phyloP scores from a whole-genome alignment of 2,888 invertebrate species.

The Melanargia galathea region DNA sequence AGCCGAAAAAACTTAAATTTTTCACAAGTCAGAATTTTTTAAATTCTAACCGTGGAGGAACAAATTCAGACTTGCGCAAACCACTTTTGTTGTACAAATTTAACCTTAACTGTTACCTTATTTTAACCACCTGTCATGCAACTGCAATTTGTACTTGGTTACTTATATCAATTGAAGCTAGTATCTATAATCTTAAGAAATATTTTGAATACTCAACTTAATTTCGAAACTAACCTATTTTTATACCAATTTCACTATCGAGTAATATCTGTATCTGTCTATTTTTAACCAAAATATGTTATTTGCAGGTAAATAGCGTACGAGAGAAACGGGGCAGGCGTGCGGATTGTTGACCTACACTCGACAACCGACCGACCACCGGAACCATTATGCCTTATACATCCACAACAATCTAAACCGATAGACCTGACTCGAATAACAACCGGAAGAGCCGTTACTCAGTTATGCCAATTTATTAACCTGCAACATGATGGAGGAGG shows the following conservation, averaged over 20 bases:
- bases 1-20: too few species aligned
- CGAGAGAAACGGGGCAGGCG: constrained; percentile 58
- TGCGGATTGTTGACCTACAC: constrained; percentile 72
- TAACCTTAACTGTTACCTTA: too few species aligned
- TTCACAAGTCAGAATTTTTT: too few species aligned
- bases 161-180: too few species aligned
- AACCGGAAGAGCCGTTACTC: constrained; percentile 65
- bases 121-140: too few species aligned
- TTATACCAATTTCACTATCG: too few species aligned
- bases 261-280: not conserved
- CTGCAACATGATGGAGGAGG: constrained; percentile 77
- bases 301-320: constrained; percentile 66
- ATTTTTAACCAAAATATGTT: constrained; percentile 40
- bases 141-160: too few species aligned
- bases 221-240: not conserved
- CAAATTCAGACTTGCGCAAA: too few species aligned
- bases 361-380: constrained; percentile 67
- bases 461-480: constrained; percentile 77
- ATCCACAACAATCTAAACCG: constrained; percentile 63
- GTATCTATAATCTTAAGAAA: not conserved
- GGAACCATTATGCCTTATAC: constrained; percentile 81
- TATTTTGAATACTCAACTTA: not conserved
- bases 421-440: constrained; percentile 69
- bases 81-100: too few species aligned
- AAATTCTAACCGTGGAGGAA: too few species aligned